Evolutionary conservation across 2,888 invertebrate species (phyloP), one percentile per base, ranked within the genome.

Genomic region (Calliphora vomitoria): DNA sequence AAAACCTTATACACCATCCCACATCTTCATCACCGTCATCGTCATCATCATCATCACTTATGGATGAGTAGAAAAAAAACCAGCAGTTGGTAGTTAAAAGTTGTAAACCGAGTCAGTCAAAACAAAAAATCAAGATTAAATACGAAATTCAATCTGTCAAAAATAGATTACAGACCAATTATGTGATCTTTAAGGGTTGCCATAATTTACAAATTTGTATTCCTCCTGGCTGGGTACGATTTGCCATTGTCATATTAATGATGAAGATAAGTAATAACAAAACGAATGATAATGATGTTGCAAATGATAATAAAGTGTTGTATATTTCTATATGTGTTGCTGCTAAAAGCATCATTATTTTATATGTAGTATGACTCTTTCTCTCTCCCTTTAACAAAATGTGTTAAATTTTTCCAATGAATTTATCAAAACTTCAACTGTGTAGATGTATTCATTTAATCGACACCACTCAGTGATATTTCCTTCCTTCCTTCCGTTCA

Each of bases 141-240:
- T 93, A 92, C 91, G 93, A 93, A 93, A 93, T 94, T 94, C 93
- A 94, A 94, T 94, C 93, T 94, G 94, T 93, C 94, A 94, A 93
- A 93, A 93, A 92, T 92, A 94, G 94, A 94, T 94, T 94, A 94
- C 92, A 93, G 93, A 94, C 93, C 94, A 94, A 94, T 94, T 94
- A 93, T 91, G 92, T 91, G 92, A 92, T 92, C 91, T 92, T 92
- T 92, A 92, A 90, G 92, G 90, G 90, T 89, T 90, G 89, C 89
- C 87, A 88, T 85, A 85, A 84, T 88, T 76, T 80, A 79, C 69
- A 25, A 87, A 84, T 79, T 82, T 84, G 55, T 50, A 66, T 69
- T 62, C 35, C 69, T n/a, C 47, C 62, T 72, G 20, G 18, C 10
- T 55, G 47, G 3, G 8, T 18, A 41, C 68, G 75, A 82, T 68